A percentile compares a stretch with the other conserved stretches of the same genome.
Evolutionary conservation across 1,140 invertebrate species (phyloP).

Genomic region (honey bee (Apis mellifera)): DNA sequence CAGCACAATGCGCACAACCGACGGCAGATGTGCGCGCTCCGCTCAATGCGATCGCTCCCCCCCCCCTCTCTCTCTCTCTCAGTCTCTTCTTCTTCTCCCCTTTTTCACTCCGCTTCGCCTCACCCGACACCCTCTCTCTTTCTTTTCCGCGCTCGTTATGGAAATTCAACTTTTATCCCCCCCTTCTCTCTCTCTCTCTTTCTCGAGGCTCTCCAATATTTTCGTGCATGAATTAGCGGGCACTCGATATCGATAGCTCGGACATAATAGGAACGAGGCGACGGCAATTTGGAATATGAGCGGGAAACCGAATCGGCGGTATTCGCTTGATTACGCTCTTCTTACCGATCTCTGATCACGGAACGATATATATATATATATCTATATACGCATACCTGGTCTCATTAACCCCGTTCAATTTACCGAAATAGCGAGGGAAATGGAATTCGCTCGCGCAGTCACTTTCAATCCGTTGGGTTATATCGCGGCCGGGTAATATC

Average conservation of each 20-base stretch:
- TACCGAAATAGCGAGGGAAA: conserved; percentile 51
- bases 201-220: background rate
- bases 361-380: conserved; percentile 17
- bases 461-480: conserved; percentile 31
- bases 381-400: conserved; percentile 40
- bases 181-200: background rate
- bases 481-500: conserved; percentile 30
- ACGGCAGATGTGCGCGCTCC: conserved; percentile 58
- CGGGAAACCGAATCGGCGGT: conserved; percentile 53
- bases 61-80: conserved; percentile 45
- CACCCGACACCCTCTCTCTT: conserved; percentile 13
- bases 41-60: conserved; percentile 54
- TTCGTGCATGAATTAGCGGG: conserved; percentile 42
- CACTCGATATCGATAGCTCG: conserved; percentile 36
- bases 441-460: conserved; percentile 46
- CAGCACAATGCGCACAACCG: conserved; percentile 64
- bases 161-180: background rate
- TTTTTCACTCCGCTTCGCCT: conserved; percentile 30
- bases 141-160: background rate
- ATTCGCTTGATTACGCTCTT: conserved; percentile 58
- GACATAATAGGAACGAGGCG: conserved; percentile 46
- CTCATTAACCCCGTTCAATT: conserved; percentile 57
- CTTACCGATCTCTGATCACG: conserved; percentile 24
- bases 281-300: conserved; percentile 62
- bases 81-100: conserved; percentile 35